These are phyloP conservation scores for Macaria notata DNA, from an alignment of 2,888 invertebrate genomes.

Conservation along the genomic window DNA sequence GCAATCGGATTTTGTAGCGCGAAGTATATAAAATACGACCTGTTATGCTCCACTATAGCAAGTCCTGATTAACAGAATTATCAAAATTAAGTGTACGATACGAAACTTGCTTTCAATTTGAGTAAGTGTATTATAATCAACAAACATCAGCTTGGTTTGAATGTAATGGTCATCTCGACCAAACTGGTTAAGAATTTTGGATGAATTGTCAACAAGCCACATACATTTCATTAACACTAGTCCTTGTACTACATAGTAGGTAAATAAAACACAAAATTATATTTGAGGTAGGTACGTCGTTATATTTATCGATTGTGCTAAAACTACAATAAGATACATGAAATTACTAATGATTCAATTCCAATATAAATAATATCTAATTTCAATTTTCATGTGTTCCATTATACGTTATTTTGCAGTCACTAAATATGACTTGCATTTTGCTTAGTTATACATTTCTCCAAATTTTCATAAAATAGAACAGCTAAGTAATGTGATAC, in stretches of 20 bases:
- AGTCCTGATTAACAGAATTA: no score
- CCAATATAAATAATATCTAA: constrained; percentile 62
- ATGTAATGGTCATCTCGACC: no score
- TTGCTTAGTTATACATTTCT: constrained; percentile 76
- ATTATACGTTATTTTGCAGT: constrained; percentile 74
- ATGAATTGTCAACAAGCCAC: no score
- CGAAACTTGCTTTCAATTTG: no score
- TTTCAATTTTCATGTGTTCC: constrained; percentile 78
- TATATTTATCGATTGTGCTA: constrained; percentile 81
- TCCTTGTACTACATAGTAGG: no score
- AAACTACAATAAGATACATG: constrained; percentile 80
- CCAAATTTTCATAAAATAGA: constrained; percentile 70
- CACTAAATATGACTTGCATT: constrained; percentile 60
- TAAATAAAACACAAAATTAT: constrained; percentile 49
- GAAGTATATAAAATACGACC: constrained; percentile 1
- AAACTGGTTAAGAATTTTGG: no score
- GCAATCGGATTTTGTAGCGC: constrained; percentile 23
- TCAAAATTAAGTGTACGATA: no score
- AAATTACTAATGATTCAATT: constrained; percentile 77
- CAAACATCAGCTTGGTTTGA: no score
- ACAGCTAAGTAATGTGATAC: constrained; percentile 18
- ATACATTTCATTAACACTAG: no score
- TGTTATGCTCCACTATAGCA: no score
- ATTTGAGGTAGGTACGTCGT: constrained; percentile 72
- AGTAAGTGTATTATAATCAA: no score